Base-by-base conservation (phyloP, 2,797 vertebrate species). In the Diplodus puntazzo region DNA sequence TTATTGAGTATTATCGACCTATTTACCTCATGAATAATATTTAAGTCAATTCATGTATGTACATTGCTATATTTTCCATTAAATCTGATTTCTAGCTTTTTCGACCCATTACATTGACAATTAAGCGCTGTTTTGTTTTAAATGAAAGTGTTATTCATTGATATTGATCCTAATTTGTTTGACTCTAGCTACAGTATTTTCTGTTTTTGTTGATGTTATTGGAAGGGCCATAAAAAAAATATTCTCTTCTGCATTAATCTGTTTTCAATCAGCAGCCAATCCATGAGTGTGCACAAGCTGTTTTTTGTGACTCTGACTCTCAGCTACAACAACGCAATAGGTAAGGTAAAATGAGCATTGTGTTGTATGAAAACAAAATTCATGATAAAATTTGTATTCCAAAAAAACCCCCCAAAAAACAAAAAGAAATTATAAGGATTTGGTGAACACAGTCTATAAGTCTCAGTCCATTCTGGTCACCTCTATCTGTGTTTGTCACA, bases 291-390 rank as follows among this genome's bases (percentile, higher is more conserved):
- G 66, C 48, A 42, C 4, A 1, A 54, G 23, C 14, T 18, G 18
- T 5, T 23, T 67, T 25, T 27, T 53, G 42, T 39, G 65, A 61
- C 18, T 55, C 6, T 46, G 7, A 60, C 42, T 53, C 16, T 12
- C 23, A 13, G 34, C n/a, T 27, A 17, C 21, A 70, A 43, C 39
- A 50, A 1, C 30, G 17, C 53, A 76, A 65, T 43, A 70, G 21
- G 46, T 59, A 27, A 27, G 60, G 27, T 53, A 30, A 77, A 30
- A 17, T 42, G 6, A 58, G 20, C 55, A 3, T n/a, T 23, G 18
- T 45, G 73, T 80, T 65, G 70, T 68, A 75, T 75, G 43, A 69
- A 84, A 88, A 86, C 69, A 52, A 67, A 67, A 13, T 53, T 11
- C 2, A 5, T 67, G 10, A 53, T 52, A 7, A 49, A 48, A 5